phyloP scores from a whole-genome alignment of 1,140 invertebrate species.

The Hylaeus anthracinus region DNA sequence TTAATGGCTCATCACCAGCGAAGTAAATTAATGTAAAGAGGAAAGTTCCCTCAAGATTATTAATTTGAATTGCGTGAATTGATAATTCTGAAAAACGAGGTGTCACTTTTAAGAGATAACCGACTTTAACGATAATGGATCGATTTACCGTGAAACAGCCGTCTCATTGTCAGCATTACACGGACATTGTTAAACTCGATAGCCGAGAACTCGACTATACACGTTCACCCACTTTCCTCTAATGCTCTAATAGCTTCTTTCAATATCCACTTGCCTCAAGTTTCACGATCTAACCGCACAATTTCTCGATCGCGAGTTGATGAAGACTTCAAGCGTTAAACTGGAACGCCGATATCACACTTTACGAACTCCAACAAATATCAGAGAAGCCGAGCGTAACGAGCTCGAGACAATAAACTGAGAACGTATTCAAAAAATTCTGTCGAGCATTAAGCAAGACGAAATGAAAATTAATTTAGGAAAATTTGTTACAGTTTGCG shows the following conservation, averaged over 20 bases:
- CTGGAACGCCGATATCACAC: constrained; percentile 46
- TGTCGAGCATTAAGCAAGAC: neutral
- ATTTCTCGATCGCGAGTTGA: constrained; percentile 45
- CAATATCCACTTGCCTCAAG: constrained; percentile 35
- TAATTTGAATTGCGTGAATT: no score
- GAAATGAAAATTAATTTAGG: neutral
- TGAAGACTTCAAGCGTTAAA: constrained; percentile 49
- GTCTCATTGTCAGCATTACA: neutral
- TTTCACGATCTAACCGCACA: constrained; percentile 42
- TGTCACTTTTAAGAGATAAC: no score
- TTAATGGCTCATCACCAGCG: no score
- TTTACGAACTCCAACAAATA: constrained; percentile 33
- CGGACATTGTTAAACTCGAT: neutral
- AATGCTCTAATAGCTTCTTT: constrained; percentile 51
- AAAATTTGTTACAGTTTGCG: neutral
- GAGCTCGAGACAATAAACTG: constrained; percentile 20
- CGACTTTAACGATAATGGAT: neutral
- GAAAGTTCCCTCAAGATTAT: no score
- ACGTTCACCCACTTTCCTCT: constrained; percentile 36
- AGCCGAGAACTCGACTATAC: neutral
- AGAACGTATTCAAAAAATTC: constrained; percentile 14
- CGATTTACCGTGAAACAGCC: neutral
- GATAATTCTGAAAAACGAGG: no score
- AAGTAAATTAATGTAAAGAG: no score
- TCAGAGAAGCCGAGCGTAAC: constrained; percentile 1